Percentiles rank a stretch among this genome's conserved stretches.
These are phyloP conservation scores for Gerris buenoi DNA, from an alignment of 1,140 invertebrate genomes.

Conservation along the genomic window DNA sequence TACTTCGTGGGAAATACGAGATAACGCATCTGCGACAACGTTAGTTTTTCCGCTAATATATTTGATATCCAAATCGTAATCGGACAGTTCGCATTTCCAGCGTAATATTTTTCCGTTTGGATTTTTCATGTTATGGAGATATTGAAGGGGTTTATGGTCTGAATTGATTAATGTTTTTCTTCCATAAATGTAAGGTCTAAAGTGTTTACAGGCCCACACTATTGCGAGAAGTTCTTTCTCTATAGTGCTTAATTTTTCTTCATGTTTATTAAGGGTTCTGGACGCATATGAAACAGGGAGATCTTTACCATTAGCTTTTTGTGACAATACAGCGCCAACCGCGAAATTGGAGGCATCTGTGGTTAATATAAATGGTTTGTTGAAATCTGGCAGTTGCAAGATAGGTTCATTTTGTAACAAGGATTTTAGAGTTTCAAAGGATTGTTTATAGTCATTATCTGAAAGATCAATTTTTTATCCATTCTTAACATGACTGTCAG, in stretches of 20 bases:
- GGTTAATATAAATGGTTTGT: constrained; percentile 27
- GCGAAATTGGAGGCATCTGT: constrained; percentile 29
- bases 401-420: constrained; percentile 6
- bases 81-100: constrained; percentile 19
- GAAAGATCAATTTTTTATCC: constrained; percentile 10
- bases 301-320: constrained; percentile 22
- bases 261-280: constrained; percentile 22
- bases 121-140: constrained; percentile 31
- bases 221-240: constrained; percentile 38
- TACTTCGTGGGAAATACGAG: neutral
- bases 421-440: neutral
- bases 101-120: constrained; percentile 13
- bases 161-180: constrained; percentile 33
- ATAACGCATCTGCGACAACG: constrained; percentile 22
- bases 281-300: constrained; percentile 25
- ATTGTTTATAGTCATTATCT: constrained; percentile 3
- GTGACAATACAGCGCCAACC: constrained; percentile 27
- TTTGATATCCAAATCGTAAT: constrained; percentile 16
- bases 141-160: constrained; percentile 34
- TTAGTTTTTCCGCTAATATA: constrained; percentile 24
- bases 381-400: constrained; percentile 20
- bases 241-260: constrained; percentile 22
- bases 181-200: constrained; percentile 31
- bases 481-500: constrained; percentile 25
- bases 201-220: constrained; percentile 32